Base-by-base conservation (phyloP, 2,797 vertebrate species). In the Syncerus caffer region DNA sequence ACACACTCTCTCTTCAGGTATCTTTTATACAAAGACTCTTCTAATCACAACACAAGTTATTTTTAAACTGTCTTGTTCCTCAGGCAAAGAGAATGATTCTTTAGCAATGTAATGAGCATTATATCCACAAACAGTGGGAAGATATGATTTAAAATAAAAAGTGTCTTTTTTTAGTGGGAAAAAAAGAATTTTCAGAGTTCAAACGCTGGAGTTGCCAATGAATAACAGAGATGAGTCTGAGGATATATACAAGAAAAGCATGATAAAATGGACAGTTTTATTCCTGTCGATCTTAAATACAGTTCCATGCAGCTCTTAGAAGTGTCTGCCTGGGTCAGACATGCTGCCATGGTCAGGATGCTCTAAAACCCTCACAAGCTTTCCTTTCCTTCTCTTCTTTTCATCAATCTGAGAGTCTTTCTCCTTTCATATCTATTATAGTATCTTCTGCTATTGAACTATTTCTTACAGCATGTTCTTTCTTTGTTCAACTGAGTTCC, bases 351-450 rank as follows among this genome's bases (percentile, higher is more conserved):
- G 64, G 89, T 90, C 60, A 96, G 84, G 57, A 71, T 60, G 95
- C 82, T 96, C 92, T 93, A 60, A 97, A 85, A 92, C 90, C 82
- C 95, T 96, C 88, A 76, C 95, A 95, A 76, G 74, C 38, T 90
- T 95, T 96, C 86, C 67, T 91, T 97, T 90, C 62, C 89, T 89
- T 95, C 95, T 90, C 93, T 96, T 96, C 62, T 83, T 97, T 98
- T 98, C 90, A 97, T 95, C 96, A 94, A 16, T 89, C 91, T 78
- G 79, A 96, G 94, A 96, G 76, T 96, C 94, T 97, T 95, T 97
- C 85, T 97, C 94, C 95, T 98, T 98, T 97, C 93, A 98, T 96
- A 94, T 85, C 95, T 97, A 96, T 97, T 96, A 97, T 55, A 96
- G 97, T 64, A 95, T 91, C 96, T 93, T 96, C 85, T 57, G 64